Percentiles rank a stretch among this genome's conserved stretches.
Evolutionary conservation across 2,888 invertebrate genomes (phyloP).

Genomic region (Uloborus plumipes): DNA sequence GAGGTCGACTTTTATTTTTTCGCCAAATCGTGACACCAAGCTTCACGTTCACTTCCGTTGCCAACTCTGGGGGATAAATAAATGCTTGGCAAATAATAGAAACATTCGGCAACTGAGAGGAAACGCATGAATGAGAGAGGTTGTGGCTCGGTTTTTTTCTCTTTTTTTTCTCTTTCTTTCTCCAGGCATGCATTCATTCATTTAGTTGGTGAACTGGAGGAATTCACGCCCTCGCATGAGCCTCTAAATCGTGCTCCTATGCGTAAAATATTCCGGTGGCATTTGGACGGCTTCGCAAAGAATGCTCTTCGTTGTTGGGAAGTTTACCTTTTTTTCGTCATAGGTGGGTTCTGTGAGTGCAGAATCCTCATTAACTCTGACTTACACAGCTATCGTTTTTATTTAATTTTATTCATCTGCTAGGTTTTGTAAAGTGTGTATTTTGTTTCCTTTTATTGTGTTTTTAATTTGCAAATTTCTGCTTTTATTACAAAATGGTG

Average conservation of each 20-base stretch:
- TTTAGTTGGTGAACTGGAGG: not conserved
- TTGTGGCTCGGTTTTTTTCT: not conserved
- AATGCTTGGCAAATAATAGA: slow-evolving; percentile 11
- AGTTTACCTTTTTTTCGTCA: too few species aligned
- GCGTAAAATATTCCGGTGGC: too few species aligned
- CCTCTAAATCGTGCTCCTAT: not conserved
- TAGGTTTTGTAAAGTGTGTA: too few species aligned
- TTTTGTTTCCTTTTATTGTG: too few species aligned
- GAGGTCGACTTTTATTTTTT: slow-evolving; percentile 22
- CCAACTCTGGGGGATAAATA: not conserved
- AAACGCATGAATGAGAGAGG: slow-evolving; percentile 15
- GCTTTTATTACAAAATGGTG: too few species aligned
- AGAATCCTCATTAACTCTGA: too few species aligned
- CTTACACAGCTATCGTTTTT: too few species aligned
- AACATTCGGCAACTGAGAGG: slow-evolving; percentile 8
- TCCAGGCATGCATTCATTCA: not conserved
- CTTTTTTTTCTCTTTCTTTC: not conserved
- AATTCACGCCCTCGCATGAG: slow-evolving; percentile 7
- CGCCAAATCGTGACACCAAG: slow-evolving; percentile 33
- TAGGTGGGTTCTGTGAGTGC: too few species aligned
- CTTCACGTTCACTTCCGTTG: slow-evolving; percentile 36
- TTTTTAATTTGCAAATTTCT: too few species aligned
- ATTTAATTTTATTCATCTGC: too few species aligned
- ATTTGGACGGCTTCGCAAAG: too few species aligned
- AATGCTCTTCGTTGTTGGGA: too few species aligned